Evolutionary conservation across 35 echinoderm and acorn worm genomes (phyloP).

Genomic region (Patiria miniata): DNA sequence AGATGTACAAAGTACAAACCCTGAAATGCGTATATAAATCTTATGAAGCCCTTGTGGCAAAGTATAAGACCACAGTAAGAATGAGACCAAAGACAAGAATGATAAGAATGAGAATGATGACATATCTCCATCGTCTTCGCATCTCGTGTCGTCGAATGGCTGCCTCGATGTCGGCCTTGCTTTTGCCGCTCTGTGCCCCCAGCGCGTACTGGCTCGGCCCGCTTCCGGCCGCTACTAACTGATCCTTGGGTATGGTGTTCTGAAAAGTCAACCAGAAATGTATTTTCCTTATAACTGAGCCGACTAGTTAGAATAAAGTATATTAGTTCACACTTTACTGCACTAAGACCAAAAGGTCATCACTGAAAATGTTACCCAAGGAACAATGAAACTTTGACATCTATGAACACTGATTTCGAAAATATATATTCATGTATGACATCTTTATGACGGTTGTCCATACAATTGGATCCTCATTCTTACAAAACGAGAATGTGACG

Average conservation of each 20-base stretch:
- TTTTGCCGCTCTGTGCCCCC: neutral
- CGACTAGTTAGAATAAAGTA: no score
- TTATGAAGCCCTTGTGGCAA: constrained; percentile 28
- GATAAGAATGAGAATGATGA: constrained; percentile 49
- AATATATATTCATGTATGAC: no score
- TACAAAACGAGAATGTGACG: no score
- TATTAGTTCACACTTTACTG: no score
- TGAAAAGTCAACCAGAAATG: neutral
- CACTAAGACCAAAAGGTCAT: no score
- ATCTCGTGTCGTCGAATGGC: constrained; percentile 36
- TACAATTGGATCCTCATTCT: no score
- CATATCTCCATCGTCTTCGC: constrained; percentile 50
- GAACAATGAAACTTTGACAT: no score
- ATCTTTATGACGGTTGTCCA: no score
- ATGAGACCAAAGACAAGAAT: constrained; percentile 62
- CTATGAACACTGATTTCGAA: no score
- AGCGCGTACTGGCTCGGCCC: neutral
- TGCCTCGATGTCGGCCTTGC: constrained; percentile 57
- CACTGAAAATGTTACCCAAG: neutral
- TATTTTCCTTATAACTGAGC: neutral
- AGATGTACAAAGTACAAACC: neutral
- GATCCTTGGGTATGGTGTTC: constrained; percentile 38
- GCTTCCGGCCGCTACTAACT: neutral
- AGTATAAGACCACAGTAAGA: constrained; percentile 52
- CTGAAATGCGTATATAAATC: neutral